Percentiles rank a stretch among this genome's conserved stretches.
These are phyloP conservation scores for Mungos mungo DNA, from an alignment of 2,113 vertebrate genomes.

Conservation along the genomic window DNA sequence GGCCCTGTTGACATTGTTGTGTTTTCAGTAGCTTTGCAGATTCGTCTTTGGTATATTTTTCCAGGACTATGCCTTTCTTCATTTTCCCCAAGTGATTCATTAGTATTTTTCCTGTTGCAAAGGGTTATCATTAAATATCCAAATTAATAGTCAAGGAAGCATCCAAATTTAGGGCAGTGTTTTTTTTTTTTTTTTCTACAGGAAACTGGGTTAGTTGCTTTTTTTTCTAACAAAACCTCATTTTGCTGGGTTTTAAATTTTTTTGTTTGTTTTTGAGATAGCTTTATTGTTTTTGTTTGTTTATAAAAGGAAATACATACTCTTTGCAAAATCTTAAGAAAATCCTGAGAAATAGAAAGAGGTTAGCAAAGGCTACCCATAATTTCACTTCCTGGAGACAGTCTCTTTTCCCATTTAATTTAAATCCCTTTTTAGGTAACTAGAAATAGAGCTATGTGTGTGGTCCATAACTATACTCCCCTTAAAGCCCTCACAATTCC, in stretches of 20 bases:
- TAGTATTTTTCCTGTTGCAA: slow-evolving; percentile 59
- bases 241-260: slow-evolving; percentile 34
- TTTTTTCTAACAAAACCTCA: slow-evolving; percentile 40
- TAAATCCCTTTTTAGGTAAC: neutral
- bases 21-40: slow-evolving; percentile 1
- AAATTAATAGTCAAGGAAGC: slow-evolving; percentile 60
- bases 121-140: slow-evolving; percentile 63
- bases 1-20: neutral
- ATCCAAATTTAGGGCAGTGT: slow-evolving; percentile 59
- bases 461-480: neutral
- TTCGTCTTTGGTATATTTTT: slow-evolving; percentile 17
- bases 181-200: slow-evolving; percentile 24
- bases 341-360: neutral
- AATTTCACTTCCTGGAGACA: neutral
- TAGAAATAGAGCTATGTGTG: neutral
- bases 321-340: slow-evolving; percentile 23
- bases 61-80: slow-evolving; percentile 34
- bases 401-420: neutral
- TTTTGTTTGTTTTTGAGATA: neutral
- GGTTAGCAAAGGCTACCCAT: neutral
- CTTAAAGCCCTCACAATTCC: neutral
- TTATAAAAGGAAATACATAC: slow-evolving; percentile 3
- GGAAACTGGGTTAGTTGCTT: slow-evolving; percentile 65
- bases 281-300: slow-evolving; percentile 26
- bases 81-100: slow-evolving; percentile 61